These are phyloP conservation scores for Drosophila parthenogenetica DNA, from an alignment of 2,888 invertebrate genomes.

Conservation along the genomic window DNA sequence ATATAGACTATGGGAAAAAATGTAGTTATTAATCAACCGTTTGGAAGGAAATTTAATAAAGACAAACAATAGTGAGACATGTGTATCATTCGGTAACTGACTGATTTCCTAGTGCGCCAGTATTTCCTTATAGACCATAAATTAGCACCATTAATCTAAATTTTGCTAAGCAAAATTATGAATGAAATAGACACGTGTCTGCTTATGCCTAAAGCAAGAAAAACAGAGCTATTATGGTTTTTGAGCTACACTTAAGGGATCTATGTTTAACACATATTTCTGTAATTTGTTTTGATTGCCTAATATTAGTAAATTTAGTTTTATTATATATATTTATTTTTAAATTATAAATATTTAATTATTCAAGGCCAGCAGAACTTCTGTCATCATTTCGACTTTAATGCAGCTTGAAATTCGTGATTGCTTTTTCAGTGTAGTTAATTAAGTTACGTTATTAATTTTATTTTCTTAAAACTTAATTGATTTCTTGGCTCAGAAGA, in stretches of 20 bases:
- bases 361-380: no score
- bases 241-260: neutral
- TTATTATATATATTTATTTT: no score
- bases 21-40: neutral
- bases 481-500: neutral
- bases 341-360: no score
- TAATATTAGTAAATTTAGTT: no score
- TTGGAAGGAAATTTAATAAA: neutral
- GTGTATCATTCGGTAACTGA: no score
- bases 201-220: neutral
- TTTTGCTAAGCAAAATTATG: neutral
- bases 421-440: no score
- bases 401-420: no score
- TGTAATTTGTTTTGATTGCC: neutral
- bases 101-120: no score
- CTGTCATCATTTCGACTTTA: no score
- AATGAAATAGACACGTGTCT: neutral
- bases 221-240: neutral
- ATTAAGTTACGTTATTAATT: no score
- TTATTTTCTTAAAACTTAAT: no score
- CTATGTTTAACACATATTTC: neutral
- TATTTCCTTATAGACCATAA: neutral
- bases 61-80: neutral
- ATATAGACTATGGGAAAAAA: constrained; percentile 1
- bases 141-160: constrained; percentile 19